Percentiles rank a stretch among this genome's conserved stretches.
Conservation (phyloP, 2,797 vertebrate species). For the Gallinago stenura region DNA sequence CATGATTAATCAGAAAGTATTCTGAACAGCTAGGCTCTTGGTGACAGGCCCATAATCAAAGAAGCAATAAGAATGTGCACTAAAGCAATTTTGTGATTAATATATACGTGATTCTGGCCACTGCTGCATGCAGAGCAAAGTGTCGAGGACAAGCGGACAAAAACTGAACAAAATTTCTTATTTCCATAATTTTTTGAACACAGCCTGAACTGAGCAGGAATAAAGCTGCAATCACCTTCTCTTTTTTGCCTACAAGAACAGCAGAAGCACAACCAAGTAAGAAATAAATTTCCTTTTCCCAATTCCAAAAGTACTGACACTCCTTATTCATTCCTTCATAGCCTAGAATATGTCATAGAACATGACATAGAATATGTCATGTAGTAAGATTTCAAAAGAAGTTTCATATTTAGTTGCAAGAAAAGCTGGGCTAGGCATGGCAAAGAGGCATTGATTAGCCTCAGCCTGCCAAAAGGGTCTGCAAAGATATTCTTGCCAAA, state of each 20-base stretch:
- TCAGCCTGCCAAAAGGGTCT: background rate
- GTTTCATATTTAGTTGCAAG: background rate
- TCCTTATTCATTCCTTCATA: background rate
- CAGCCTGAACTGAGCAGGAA: background rate
- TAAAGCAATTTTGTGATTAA: conserved; percentile 44
- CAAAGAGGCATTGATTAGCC: background rate
- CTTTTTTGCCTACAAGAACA: background rate
- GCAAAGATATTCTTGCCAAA: background rate
- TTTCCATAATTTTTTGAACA: background rate
- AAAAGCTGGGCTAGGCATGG: background rate
- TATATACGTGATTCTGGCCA: background rate
- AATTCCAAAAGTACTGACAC: background rate
- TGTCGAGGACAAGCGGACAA: background rate
- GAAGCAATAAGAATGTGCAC: conserved; percentile 3
- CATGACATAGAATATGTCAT: too few species aligned
- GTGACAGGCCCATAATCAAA: conserved; percentile 47
- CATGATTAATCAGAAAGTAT: conserved; percentile 51
- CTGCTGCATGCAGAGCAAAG: background rate
- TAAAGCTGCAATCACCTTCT: background rate
- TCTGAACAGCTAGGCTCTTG: conserved; percentile 15
- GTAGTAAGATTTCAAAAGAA: background rate
- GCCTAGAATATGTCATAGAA: background rate
- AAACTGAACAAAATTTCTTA: background rate
- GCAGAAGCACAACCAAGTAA: background rate
- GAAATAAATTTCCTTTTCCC: background rate